Conservation (phyloP, 2,888 invertebrate genomes). For the Esperia sulphurella region DNA sequence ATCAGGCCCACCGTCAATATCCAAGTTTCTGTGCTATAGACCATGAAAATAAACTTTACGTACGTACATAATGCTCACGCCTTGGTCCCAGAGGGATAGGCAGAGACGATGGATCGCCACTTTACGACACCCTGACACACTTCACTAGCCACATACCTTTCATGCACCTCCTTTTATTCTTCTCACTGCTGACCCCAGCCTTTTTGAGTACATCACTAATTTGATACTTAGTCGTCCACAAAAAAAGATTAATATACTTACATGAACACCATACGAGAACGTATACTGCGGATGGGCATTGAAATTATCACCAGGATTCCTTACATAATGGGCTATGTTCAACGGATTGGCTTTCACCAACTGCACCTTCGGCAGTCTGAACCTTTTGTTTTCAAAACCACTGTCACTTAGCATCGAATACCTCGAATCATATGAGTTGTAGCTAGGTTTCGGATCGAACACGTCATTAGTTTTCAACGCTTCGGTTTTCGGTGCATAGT, state of each 20-base stretch:
- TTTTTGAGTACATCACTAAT: too few relatives aligned
- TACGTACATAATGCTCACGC: too few relatives aligned
- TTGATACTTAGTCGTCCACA: too few relatives aligned
- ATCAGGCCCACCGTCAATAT: too few relatives aligned
- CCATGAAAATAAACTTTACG: too few relatives aligned
- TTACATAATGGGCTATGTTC: conserved; percentile 36
- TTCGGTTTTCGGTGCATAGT: background rate
- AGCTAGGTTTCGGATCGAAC: background rate
- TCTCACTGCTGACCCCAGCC: too few relatives aligned
- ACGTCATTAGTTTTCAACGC: background rate
- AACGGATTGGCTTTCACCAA: conserved; percentile 31
- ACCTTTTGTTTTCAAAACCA: conserved; percentile 5
- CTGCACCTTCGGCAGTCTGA: conserved; percentile 32
- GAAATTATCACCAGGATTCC: conserved; percentile 23
- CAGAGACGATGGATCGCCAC: too few relatives aligned
- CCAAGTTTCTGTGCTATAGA: too few relatives aligned
- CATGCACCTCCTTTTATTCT: too few relatives aligned
- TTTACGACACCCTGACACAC: too few relatives aligned
- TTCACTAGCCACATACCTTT: too few relatives aligned
- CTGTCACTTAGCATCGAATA: background rate
- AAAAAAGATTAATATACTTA: conserved; percentile 35
- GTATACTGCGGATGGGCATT: conserved; percentile 45
- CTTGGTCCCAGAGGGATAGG: too few relatives aligned
- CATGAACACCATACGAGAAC: conserved; percentile 57
- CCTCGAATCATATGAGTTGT: background rate